Evolutionary conservation across 2,113 vertebrate genomes (phyloP).

Genomic region (Sterrhoptilus dennistouni): DNA sequence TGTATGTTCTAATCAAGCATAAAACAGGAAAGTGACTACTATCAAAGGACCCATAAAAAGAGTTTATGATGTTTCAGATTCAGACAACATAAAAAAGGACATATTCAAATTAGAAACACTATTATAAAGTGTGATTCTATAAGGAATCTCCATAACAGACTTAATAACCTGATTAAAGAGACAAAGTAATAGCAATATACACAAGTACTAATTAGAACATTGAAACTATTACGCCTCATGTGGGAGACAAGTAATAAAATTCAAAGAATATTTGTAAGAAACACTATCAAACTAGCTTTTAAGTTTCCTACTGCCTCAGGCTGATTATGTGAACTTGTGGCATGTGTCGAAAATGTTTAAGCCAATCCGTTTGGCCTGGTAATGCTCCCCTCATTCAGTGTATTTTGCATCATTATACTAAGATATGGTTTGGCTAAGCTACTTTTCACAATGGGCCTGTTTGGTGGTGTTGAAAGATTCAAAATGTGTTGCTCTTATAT

Average conservation of each 20-base stretch:
- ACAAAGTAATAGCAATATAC: slow-evolving; percentile 84
- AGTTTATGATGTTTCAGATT: slow-evolving; percentile 85
- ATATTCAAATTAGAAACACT: slow-evolving; percentile 84
- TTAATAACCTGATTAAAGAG: slow-evolving; percentile 87
- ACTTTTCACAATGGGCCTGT: not conserved
- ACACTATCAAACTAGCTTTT: slow-evolving; percentile 74
- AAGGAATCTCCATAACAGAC: slow-evolving; percentile 80
- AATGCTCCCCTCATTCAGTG: slow-evolving; percentile 8
- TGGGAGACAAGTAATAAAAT: slow-evolving; percentile 83
- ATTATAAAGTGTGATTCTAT: slow-evolving; percentile 82
- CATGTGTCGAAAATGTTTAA: slow-evolving; percentile 74
- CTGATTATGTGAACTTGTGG: slow-evolving; percentile 76
- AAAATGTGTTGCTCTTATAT: not conserved
- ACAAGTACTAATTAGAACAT: slow-evolving; percentile 85
- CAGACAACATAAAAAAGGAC: slow-evolving; percentile 84
- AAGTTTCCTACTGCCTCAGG: slow-evolving; percentile 77
- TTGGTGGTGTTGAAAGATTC: not conserved
- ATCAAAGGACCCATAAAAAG: slow-evolving; percentile 83
- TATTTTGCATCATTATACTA: not conserved
- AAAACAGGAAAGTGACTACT: slow-evolving; percentile 79
- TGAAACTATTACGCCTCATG: slow-evolving; percentile 83
- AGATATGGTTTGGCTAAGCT: slow-evolving; percentile 29
- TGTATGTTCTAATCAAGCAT: slow-evolving; percentile 82
- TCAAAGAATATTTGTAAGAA: slow-evolving; percentile 82
- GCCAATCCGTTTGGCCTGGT: slow-evolving; percentile 55